Base-by-base conservation (phyloP, 1,140 invertebrate genomes). In the Drosophila ananassae region DNA sequence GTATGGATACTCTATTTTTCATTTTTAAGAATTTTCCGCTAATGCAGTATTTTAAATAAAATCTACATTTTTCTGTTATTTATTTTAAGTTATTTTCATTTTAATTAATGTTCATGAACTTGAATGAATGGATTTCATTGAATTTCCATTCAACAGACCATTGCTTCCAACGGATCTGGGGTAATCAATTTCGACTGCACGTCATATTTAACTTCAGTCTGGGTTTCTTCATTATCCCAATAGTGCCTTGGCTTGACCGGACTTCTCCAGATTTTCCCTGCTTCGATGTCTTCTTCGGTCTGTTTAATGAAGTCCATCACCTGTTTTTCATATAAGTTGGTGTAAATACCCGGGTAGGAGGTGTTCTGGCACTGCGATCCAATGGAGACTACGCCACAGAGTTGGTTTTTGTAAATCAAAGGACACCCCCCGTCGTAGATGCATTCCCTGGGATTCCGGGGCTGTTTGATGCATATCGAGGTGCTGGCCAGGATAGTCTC, bases 341-440 rank as follows among this genome's bases (percentile, higher is more conserved):
- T 77, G 32, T 58, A 77, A 24, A 77, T 48, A 17, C 61, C 69
- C 0, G 74, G 74, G 13, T 21, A 9, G 7, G n/a, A 24, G 12
- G 62, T 51, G 12, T 73, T 39, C 0, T 37, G 8, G 34, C 74
- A 77, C 6, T 39, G 13, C 1, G 46, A 39, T 2, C 57, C 52
- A 9, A 52, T 5, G 10, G 74, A 77, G 2, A 58, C 69, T 7
- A 77, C 30, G 22, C 74, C 74, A 22, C 74, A 77, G 1, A 77
- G 54, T 24, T 62, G 9, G 12, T 51, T 56, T 7, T 46, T 47
- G 12, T 37, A 54, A 1, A 77, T n/a, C 48, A 77, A 25, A 0
- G 74, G 74, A 54, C 74, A 44, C 9, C 74, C 74, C 3, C 56
- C 52, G 34, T 77, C 74, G 24, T 73, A 68, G 7, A 73, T 17